A percentile compares a stretch with the other conserved stretches of the same genome.
Evolutionary conservation across 1,140 invertebrate species (phyloP).

Genomic region (Delia radicum): DNA sequence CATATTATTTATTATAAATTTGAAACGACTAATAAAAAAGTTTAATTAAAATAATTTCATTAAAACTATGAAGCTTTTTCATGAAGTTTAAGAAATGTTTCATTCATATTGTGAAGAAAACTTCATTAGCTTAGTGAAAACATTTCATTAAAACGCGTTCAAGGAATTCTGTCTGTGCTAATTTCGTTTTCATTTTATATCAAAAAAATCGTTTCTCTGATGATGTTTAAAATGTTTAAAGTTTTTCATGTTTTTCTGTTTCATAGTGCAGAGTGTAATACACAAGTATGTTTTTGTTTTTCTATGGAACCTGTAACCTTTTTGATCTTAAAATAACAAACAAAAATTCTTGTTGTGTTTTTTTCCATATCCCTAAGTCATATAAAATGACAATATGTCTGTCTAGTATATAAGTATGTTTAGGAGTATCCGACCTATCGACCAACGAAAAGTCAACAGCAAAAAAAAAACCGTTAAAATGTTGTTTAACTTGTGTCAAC

Average conservation of each 20-base stretch:
- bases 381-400: too few relatives aligned
- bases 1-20: too few relatives aligned
- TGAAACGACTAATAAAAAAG: too few relatives aligned
- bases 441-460: background rate
- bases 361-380: background rate
- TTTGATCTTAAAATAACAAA: slow-evolving; percentile 11
- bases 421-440: background rate
- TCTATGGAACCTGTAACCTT: slow-evolving; percentile 12
- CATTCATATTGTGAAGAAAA: too few relatives aligned
- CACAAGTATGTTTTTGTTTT: background rate
- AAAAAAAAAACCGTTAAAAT: slow-evolving; percentile 5
- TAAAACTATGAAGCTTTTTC: too few relatives aligned
- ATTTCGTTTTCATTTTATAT: too few relatives aligned
- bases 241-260: background rate
- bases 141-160: too few relatives aligned
- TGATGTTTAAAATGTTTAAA: background rate
- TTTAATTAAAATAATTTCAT: too few relatives aligned
- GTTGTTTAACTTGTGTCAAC: slow-evolving; percentile 15
- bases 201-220: too few relatives aligned
- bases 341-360: background rate
- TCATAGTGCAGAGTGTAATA: background rate
- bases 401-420: background rate
- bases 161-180: too few relatives aligned
- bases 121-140: too few relatives aligned
- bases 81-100: too few relatives aligned